These are phyloP conservation scores for Latheticus oryzae DNA, from an alignment of 2,888 invertebrate genomes.

Conservation along the genomic window DNA sequence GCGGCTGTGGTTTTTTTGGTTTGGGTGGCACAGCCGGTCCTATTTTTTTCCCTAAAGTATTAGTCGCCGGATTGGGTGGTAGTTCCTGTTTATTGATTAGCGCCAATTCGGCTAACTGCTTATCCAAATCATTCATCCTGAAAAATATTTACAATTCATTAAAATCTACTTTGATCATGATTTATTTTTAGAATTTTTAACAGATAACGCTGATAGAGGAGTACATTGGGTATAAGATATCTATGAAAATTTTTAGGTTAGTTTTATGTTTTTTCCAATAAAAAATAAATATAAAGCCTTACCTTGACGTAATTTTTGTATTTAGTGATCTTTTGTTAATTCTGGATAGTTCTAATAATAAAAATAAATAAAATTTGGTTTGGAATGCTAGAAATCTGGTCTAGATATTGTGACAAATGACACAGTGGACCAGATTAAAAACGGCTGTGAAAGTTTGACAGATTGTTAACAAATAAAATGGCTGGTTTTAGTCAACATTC, in stretches of 20 bases:
- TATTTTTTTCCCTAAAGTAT: conserved; percentile 70
- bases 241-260: too few relatives aligned
- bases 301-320: too few relatives aligned
- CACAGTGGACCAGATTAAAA: conserved; percentile 3
- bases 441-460: not conserved
- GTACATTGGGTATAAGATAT: too few relatives aligned
- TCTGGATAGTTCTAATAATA: too few relatives aligned
- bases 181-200: too few relatives aligned
- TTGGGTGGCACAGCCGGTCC: conserved; percentile 86
- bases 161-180: conserved; percentile 1
- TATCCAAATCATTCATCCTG: conserved; percentile 74
- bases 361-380: too few relatives aligned
- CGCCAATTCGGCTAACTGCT: conserved; percentile 77
- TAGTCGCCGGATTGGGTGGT: conserved; percentile 57
- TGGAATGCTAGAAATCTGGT: not conserved
- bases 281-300: too few relatives aligned
- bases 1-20: conserved; percentile 75
- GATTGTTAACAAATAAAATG: not conserved
- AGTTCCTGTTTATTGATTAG: conserved; percentile 68
- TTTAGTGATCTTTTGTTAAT: too few relatives aligned
- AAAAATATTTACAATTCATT: not conserved
- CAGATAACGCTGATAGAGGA: not conserved
- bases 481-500: conserved; percentile 7
- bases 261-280: too few relatives aligned
- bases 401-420: conserved; percentile 17